Conservation (phyloP, 2,113 vertebrate species). For the Sander vitreus region DNA sequence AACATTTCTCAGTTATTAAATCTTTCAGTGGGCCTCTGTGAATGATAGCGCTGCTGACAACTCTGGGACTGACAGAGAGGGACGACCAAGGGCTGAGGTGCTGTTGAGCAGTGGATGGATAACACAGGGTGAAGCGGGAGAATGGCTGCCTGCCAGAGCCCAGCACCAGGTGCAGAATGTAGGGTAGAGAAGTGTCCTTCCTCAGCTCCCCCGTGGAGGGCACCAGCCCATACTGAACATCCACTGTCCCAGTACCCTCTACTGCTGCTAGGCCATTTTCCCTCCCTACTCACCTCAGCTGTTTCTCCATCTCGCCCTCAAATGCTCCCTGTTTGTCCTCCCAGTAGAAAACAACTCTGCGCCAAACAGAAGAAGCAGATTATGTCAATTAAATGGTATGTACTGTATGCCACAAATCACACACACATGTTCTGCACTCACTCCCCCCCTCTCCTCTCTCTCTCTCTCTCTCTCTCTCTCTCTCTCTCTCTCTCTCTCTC, state of each 20-base stretch:
- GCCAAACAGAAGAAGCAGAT: conserved; percentile 58
- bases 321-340: conserved; percentile 32
- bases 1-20: conserved; percentile 1
- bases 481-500: not conserved
- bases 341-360: conserved; percentile 50
- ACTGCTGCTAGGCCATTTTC: conserved; percentile 51
- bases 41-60: conserved; percentile 19
- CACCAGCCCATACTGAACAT: conserved; percentile 55
- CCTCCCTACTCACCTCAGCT: conserved; percentile 42
- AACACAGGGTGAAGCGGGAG: conserved; percentile 36
- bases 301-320: conserved; percentile 33
- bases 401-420: conserved; percentile 73
- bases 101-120: conserved; percentile 35
- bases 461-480: not conserved
- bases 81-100: conserved; percentile 11
- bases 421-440: conserved; percentile 63
- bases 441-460: conserved; percentile 12
- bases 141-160: conserved; percentile 66
- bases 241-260: conserved; percentile 63
- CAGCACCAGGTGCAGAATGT: conserved; percentile 70
- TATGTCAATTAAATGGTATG: conserved; percentile 79
- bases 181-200: conserved; percentile 72
- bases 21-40: conserved; percentile 9
- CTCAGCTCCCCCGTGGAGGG: conserved; percentile 60
- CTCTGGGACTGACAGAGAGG: conserved; percentile 14